phyloP scores from a whole-genome alignment of 2,797 vertebrate species.

The Catamblyrhynchus diadema region DNA sequence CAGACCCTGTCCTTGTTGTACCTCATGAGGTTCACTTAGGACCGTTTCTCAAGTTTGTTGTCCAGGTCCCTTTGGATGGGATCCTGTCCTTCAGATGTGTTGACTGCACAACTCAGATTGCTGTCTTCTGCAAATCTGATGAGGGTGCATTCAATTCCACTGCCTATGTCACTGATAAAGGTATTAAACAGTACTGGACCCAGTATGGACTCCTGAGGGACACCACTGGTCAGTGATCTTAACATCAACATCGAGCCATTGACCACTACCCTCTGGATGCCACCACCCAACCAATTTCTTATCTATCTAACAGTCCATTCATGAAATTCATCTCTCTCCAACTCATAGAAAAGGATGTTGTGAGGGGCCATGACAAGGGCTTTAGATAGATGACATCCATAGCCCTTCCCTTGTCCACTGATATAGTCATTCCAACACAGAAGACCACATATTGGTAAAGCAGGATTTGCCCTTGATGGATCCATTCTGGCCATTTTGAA shows the following conservation, averaged over 20 bases:
- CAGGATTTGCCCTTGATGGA: background rate
- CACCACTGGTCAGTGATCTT: background rate
- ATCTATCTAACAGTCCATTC: background rate
- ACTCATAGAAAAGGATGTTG: background rate
- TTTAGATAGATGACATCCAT: background rate
- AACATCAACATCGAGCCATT: background rate
- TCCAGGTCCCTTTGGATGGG: background rate
- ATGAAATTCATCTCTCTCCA: background rate
- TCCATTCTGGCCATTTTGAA: background rate
- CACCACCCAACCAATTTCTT: background rate
- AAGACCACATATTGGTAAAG: rapidly evolving
- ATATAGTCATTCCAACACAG: background rate
- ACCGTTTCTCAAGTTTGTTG: background rate
- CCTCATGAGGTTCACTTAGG: background rate
- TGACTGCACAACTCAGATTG: rapidly evolving
- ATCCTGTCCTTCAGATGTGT: background rate
- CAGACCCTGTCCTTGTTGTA: background rate
- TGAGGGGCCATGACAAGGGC: background rate
- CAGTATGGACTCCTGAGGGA: background rate
- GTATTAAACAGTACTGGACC: background rate
- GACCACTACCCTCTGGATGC: background rate
- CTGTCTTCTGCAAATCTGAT: background rate
- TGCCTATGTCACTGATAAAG: background rate
- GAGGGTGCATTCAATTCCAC: background rate
- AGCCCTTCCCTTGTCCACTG: background rate